Evolutionary conservation across 2,888 invertebrate species (phyloP), one percentile per base, ranked within the genome.

Genomic region (Cephus nigrinus): DNA sequence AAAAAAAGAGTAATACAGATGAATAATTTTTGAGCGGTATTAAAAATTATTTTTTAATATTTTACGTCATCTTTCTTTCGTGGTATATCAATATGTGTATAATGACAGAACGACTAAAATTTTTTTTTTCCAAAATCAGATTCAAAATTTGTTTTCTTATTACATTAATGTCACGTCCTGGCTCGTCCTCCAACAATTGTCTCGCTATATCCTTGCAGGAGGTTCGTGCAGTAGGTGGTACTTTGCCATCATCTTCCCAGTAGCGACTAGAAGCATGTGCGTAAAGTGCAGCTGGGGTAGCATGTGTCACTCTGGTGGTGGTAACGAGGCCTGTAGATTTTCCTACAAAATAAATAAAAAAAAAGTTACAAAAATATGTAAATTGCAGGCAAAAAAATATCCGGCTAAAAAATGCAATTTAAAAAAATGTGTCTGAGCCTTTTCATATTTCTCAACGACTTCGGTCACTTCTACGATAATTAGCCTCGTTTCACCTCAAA

Each of bases 281-380:
- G 88, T 95, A 96, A 68, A 96, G 91, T 0, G 96, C 96, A 0
- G 96, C 96, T 0, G 96, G 96, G 0, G 96, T 96, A 0, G 96
- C 96, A 88, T 96, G 96, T 0, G 96, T 96, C 84, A 96, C 94
- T 73, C 96, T 92, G 0, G 96, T 95, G 80, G 96, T 96, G 4
- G 97, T 97, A 40, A 96, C 96, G 71, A 97, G 94, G 0, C 96
- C 97, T n/a, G 95, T 96, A 23, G 95, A 94, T 92, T 96, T 96
- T 76, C 96, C 96, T 95, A 90, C 40, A 69, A 84, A 81, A 82
- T 83, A 40, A 5, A 31, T 31, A 9, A 9, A 55, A 23, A 55
- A 55, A 15, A 32, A 32, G 32, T 23, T 74, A 77, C 1, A 69
- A 71, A 78, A 75, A 40, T 76, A 69, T n/a, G 35, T 68, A 35